A percentile compares a stretch with the other conserved stretches of the same genome.
Conservation (phyloP, 1,140 invertebrate genomes). For the Plectrocnemia conspersa region DNA sequence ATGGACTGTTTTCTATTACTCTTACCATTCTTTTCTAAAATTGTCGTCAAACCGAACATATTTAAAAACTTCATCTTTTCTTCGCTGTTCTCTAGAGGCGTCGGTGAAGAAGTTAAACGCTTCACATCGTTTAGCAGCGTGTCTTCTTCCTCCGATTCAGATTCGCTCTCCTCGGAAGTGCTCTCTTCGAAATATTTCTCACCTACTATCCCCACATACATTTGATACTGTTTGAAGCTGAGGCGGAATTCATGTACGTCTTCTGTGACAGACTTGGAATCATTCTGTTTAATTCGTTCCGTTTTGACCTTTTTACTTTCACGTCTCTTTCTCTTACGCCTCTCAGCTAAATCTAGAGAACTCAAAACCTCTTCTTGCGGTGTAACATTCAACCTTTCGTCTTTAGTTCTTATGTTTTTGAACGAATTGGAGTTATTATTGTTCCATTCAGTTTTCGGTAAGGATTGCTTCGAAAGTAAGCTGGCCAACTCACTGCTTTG, state of each 20-base stretch:
- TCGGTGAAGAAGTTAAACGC: slow-evolving; percentile 25
- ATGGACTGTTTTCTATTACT: no score
- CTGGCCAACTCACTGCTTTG: slow-evolving; percentile 29
- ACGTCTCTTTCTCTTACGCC: slow-evolving; percentile 40
- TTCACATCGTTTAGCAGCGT: slow-evolving; percentile 40
- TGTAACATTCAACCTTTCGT: slow-evolving; percentile 1
- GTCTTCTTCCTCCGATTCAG: slow-evolving; percentile 44
- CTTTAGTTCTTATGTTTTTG: neutral
- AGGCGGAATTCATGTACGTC: slow-evolving; percentile 16
- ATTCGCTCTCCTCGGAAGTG: slow-evolving; percentile 40
- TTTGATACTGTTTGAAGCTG: slow-evolving; percentile 17
- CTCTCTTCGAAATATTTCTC: slow-evolving; percentile 19
- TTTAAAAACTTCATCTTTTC: slow-evolving; percentile 44
- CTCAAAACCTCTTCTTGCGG: slow-evolving; percentile 41
- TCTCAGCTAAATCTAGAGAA: slow-evolving; percentile 46
- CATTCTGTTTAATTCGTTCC: slow-evolving; percentile 2
- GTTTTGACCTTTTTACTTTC: slow-evolving; percentile 3
- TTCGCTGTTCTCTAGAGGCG: slow-evolving; percentile 22
- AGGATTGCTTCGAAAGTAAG: slow-evolving; percentile 22
- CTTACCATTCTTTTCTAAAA: slow-evolving; percentile 42
- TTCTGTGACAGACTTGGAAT: neutral
- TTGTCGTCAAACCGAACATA: slow-evolving; percentile 41
- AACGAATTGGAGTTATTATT: slow-evolving; percentile 17
- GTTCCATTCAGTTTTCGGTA: slow-evolving; percentile 16
- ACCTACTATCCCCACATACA: slow-evolving; percentile 6